Evolutionary conservation across 2,888 invertebrate genomes (phyloP).

Genomic region (Drosophila algonquin): DNA sequence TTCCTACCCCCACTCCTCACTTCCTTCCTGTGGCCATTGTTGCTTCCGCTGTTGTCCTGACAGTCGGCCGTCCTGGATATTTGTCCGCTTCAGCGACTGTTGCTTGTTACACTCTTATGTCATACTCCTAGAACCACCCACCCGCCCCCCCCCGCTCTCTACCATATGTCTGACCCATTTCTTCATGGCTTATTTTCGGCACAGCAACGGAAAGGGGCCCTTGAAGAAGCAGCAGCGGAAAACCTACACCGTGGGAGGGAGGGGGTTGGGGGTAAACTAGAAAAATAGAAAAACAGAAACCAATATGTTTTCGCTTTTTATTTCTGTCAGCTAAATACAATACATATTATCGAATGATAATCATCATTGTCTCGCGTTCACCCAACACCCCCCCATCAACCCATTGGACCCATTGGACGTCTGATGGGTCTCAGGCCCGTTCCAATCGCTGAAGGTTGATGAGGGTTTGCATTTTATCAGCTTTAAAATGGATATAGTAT

Average conservation of each 20-base stretch:
- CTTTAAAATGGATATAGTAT: slow-evolving; percentile 15
- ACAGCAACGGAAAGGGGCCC: slow-evolving; percentile 6
- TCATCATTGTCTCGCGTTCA: slow-evolving; percentile 34
- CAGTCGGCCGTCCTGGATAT: slow-evolving; percentile 32
- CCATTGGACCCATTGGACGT: background rate
- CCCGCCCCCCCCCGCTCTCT: slow-evolving; percentile 1
- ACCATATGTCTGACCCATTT: slow-evolving; percentile 69
- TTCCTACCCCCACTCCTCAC: slow-evolving; percentile 8
- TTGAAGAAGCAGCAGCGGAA: background rate
- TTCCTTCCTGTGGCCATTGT: slow-evolving; percentile 43
- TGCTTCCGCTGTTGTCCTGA: slow-evolving; percentile 41
- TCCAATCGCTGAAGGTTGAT: slow-evolving; percentile 22
- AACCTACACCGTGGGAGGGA: background rate
- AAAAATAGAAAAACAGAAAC: slow-evolving; percentile 56
- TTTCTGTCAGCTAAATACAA: slow-evolving; percentile 44
- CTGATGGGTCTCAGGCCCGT: background rate
- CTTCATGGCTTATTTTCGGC: slow-evolving; percentile 57
- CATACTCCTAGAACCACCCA: slow-evolving; percentile 24
- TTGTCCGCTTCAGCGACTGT: slow-evolving; percentile 38
- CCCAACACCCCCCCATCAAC: background rate
- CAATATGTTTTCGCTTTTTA: slow-evolving; percentile 68
- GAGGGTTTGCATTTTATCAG: slow-evolving; percentile 30
- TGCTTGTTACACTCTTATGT: slow-evolving; percentile 41
- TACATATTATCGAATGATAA: slow-evolving; percentile 47
- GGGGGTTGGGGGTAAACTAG: slow-evolving; percentile 8